A percentile compares a stretch with the other conserved stretches of the same genome.
These are phyloP conservation scores for Cordilura impudica DNA, from an alignment of 2,888 invertebrate genomes.

Conservation along the genomic window DNA sequence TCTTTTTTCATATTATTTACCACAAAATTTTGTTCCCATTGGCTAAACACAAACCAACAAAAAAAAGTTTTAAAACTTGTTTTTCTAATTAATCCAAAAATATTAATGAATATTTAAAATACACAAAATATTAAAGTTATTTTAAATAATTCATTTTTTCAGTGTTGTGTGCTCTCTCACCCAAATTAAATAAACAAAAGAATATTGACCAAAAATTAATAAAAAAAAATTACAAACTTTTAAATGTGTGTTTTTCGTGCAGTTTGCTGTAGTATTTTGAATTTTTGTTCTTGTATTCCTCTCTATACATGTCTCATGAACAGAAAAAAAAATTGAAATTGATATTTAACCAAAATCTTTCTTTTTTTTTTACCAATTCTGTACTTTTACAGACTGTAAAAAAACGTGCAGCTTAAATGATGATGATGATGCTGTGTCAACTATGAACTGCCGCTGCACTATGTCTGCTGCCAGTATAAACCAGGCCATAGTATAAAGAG, in stretches of 20 bases:
- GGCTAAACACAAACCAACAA: slow-evolving; percentile 23
- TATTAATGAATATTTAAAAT: background rate
- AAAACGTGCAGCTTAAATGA: slow-evolving; percentile 64
- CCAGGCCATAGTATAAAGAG: slow-evolving; percentile 53
- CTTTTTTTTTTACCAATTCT: slow-evolving; percentile 59
- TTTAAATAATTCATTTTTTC: slow-evolving; percentile 37
- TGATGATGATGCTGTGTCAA: slow-evolving; percentile 59
- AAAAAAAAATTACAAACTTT: slow-evolving; percentile 36
- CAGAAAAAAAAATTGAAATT: slow-evolving; percentile 57
- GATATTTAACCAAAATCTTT: slow-evolving; percentile 61
- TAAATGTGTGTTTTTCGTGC: slow-evolving; percentile 55
- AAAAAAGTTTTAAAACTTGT: slow-evolving; percentile 9
- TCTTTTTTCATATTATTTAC: slow-evolving; percentile 15
- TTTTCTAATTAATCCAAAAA: slow-evolving; percentile 6
- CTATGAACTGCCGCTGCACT: slow-evolving; percentile 55
- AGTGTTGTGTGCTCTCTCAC: slow-evolving; percentile 44
- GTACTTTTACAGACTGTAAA: slow-evolving; percentile 56
- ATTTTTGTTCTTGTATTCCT: slow-evolving; percentile 52
- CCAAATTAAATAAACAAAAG: slow-evolving; percentile 38
- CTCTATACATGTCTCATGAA: slow-evolving; percentile 54
- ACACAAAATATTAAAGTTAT: slow-evolving; percentile 6
- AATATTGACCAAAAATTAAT: slow-evolving; percentile 3
- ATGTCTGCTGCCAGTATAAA: slow-evolving; percentile 21
- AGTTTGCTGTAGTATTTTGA: slow-evolving; percentile 57
- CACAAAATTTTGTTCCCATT: slow-evolving; percentile 41